Percentiles rank a stretch among this genome's conserved stretches.
Conservation (phyloP, 2,888 invertebrate genomes). For the Tricholauxania praeusta region DNA sequence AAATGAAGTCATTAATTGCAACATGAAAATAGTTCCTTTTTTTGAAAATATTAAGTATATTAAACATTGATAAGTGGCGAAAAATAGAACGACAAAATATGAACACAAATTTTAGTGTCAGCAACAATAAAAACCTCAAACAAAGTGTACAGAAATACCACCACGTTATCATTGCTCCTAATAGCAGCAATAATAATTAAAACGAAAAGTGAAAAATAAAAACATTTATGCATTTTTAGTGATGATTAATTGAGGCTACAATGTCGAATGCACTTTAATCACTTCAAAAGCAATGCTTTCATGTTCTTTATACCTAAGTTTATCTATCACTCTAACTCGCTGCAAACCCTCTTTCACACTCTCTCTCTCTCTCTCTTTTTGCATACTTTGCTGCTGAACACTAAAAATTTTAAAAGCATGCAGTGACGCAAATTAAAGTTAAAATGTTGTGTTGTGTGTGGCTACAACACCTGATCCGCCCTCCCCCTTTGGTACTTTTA, state of each 20-base stretch:
- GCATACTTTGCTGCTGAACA: not conserved
- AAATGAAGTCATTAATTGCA: constrained; percentile 22
- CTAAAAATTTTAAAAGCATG: not conserved
- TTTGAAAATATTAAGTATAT: too few species aligned
- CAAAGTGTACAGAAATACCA: too few species aligned
- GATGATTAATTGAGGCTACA: too few species aligned
- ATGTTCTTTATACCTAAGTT: too few species aligned
- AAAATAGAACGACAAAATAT: too few species aligned
- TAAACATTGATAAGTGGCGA: too few species aligned
- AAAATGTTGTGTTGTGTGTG: not conserved
- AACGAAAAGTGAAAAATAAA: too few species aligned
- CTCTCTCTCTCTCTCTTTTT: not conserved
- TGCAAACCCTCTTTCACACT: not conserved
- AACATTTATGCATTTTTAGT: too few species aligned
- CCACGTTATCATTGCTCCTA: not conserved
- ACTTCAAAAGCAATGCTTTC: too few species aligned
- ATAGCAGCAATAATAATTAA: not conserved
- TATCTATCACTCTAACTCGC: not conserved
- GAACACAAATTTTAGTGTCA: too few species aligned
- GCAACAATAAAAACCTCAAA: too few species aligned
- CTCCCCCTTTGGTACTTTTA: too few species aligned
- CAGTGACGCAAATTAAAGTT: constrained; percentile 10
- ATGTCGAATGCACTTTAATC: not conserved
- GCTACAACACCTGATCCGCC: not conserved
- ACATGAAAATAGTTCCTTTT: not conserved